Conservation (phyloP, 2,113 vertebrate genomes). For the Tenrec ecaudatus region DNA sequence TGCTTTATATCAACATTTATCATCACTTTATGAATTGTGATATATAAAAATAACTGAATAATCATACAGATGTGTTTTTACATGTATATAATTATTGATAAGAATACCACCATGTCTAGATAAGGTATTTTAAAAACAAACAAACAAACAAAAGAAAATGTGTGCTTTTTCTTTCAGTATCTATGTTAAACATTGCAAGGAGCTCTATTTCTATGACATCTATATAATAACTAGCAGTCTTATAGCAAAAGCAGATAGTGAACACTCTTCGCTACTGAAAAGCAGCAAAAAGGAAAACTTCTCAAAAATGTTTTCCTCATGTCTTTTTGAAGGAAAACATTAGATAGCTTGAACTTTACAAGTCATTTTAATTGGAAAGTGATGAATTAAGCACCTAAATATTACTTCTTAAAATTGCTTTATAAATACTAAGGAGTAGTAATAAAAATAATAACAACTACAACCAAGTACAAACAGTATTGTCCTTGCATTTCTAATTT, state of each 20-base stretch:
- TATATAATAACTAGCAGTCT: constrained; percentile 79
- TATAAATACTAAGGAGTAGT: constrained; percentile 8
- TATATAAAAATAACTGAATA: constrained; percentile 70
- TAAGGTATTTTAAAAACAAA: constrained; percentile 34
- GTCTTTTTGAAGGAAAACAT: constrained; percentile 39
- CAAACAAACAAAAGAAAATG: constrained; percentile 50
- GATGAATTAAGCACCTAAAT: not conserved
- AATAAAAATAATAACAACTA: constrained; percentile 37
- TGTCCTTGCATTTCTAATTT: not conserved
- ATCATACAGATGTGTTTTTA: constrained; percentile 73
- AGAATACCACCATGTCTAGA: constrained; percentile 76
- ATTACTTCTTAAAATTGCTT: not conserved
- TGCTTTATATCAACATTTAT: constrained; percentile 78
- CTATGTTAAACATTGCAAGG: constrained; percentile 81
- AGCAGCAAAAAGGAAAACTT: constrained; percentile 73
- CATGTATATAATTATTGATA: constrained; percentile 81
- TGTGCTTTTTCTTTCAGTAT: constrained; percentile 80
- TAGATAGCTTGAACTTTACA: constrained; percentile 21
- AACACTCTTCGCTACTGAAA: constrained; percentile 73
- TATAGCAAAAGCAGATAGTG: constrained; percentile 76
- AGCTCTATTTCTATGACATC: constrained; percentile 81
- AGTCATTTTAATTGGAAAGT: constrained; percentile 64
- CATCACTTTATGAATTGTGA: constrained; percentile 76
- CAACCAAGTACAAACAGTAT: not conserved
- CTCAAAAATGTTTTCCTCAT: constrained; percentile 75